phyloP scores from a whole-genome alignment of 2,797 vertebrate genomes.

The Pseudochirops corinnae region DNA sequence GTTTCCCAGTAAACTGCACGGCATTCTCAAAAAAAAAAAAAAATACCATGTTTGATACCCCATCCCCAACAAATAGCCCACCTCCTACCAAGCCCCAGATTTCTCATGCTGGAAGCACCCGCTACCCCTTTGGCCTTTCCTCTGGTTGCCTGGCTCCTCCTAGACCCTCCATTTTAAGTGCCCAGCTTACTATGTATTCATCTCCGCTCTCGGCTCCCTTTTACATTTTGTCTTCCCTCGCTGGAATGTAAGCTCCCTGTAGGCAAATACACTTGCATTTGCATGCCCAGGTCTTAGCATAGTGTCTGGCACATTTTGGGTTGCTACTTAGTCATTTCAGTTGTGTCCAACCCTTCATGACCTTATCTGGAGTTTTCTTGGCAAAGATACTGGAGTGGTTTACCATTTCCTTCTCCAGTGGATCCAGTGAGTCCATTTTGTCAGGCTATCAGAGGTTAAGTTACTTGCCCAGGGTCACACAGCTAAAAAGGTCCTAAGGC shows the following conservation, averaged over 20 bases:
- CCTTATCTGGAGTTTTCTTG: neutral
- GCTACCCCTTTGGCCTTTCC: neutral
- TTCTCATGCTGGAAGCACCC: neutral
- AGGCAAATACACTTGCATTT: neutral
- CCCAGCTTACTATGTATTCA: neutral
- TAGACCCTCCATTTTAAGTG: neutral
- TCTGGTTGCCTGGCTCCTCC: neutral
- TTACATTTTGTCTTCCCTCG: neutral
- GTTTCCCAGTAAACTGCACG: neutral
- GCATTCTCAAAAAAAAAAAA: neutral
- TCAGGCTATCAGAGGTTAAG: neutral
- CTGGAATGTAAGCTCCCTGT: neutral
- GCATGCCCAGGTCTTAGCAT: neutral
- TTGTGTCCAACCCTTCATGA: neutral
- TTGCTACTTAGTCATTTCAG: neutral
- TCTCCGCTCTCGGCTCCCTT: neutral
- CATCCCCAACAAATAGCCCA: neutral
- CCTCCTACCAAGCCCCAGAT: neutral
- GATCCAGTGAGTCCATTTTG: neutral
- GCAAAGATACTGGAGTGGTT: neutral
- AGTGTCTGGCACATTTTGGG: neutral
- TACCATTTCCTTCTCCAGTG: neutral
- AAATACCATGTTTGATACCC: neutral
- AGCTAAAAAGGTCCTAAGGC: neutral
- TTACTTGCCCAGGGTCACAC: neutral